Percentiles rank a stretch among this genome's conserved stretches.
phyloP scores from a whole-genome alignment of 2,888 invertebrate species.

The Volucella zonaria region DNA sequence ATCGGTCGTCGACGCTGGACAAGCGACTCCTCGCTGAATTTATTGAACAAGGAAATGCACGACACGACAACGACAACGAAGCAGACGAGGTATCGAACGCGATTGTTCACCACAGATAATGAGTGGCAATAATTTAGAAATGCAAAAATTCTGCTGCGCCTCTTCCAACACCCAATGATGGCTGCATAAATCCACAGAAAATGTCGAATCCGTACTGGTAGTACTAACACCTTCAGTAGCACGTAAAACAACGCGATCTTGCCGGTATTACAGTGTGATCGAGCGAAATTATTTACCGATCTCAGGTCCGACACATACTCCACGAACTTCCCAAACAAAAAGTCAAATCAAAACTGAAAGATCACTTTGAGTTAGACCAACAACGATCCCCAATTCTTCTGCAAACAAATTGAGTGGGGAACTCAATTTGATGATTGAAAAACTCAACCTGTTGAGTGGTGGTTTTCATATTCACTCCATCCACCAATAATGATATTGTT shows the following conservation, averaged over 20 bases:
- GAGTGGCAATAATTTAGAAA: constrained; percentile 70
- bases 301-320: constrained; percentile 26
- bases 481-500: constrained; percentile 11
- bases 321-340: constrained; percentile 48
- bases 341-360: constrained; percentile 62
- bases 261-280: constrained; percentile 26
- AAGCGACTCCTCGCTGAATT: constrained; percentile 63
- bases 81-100: constrained; percentile 56
- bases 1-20: constrained; percentile 31
- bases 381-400: constrained; percentile 33
- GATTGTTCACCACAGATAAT: constrained; percentile 70
- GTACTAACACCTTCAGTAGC: constrained; percentile 54
- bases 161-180: constrained; percentile 48
- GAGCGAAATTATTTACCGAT: constrained; percentile 17
- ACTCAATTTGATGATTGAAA: neutral
- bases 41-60: constrained; percentile 70
- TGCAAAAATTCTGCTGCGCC: constrained; percentile 68
- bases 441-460: constrained; percentile 32
- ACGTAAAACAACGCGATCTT: constrained; percentile 40
- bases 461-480: constrained; percentile 12
- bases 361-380: constrained; percentile 50
- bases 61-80: constrained; percentile 19
- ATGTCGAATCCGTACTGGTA: constrained; percentile 28
- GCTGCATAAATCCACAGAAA: constrained; percentile 56
- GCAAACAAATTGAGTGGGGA: constrained; percentile 19